Conservation (phyloP, 2,888 invertebrate genomes). For the Amiota mariae region DNA sequence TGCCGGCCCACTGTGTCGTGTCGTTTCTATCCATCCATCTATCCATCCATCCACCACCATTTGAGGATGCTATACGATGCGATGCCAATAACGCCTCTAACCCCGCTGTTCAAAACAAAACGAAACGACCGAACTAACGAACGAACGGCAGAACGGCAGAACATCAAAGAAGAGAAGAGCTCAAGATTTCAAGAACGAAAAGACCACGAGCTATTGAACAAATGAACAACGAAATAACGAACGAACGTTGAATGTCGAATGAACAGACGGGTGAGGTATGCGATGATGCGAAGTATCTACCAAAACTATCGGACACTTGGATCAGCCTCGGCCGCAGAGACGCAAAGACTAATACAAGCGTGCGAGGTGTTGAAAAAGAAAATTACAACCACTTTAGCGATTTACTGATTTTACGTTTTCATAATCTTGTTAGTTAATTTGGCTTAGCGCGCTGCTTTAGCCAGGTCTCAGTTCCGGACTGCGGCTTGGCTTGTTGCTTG, state of each 20-base stretch:
- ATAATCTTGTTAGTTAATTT: constrained; percentile 70
- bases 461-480: background rate
- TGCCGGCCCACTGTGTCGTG: constrained; percentile 6
- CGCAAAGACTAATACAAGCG: constrained; percentile 53
- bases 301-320: no score
- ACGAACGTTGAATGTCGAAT: background rate
- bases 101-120: constrained; percentile 16
- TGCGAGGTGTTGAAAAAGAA: constrained; percentile 73
- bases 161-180: constrained; percentile 61
- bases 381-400: constrained; percentile 72
- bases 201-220: constrained; percentile 13
- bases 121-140: constrained; percentile 37
- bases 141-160: constrained; percentile 55
- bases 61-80: constrained; percentile 7
- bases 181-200: constrained; percentile 18
- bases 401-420: constrained; percentile 72
- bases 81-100: constrained; percentile 21
- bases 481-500: background rate
- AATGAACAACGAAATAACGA: background rate
- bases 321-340: constrained; percentile 30
- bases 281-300: no score
- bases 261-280: background rate
- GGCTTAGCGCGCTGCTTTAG: constrained; percentile 40
- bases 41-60: constrained; percentile 14
- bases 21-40: constrained; percentile 6